A percentile compares a stretch with the other conserved stretches of the same genome.
These are phyloP conservation scores for Drepana falcataria DNA, from an alignment of 2,888 invertebrate genomes.

Conservation along the genomic window DNA sequence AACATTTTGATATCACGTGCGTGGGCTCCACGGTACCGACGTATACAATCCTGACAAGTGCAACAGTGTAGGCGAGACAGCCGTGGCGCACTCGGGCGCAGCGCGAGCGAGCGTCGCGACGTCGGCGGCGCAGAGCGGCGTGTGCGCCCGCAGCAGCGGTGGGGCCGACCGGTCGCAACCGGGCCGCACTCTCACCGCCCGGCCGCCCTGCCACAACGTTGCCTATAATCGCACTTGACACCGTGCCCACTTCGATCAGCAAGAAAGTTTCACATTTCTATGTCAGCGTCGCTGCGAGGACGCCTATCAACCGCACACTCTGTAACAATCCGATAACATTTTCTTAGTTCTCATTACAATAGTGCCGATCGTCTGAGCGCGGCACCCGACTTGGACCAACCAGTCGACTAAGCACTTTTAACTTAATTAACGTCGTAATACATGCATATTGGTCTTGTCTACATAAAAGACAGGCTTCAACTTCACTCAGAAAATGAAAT, in stretches of 20 bases:
- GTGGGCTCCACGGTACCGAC: slow-evolving; percentile 39
- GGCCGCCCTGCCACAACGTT: slow-evolving; percentile 56
- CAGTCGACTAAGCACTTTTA: background rate
- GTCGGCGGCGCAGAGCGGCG: slow-evolving; percentile 69
- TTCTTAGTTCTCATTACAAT: slow-evolving; percentile 7
- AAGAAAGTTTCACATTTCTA: slow-evolving; percentile 76
- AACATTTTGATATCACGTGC: slow-evolving; percentile 45
- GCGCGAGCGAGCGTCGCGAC: slow-evolving; percentile 69
- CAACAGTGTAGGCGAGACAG: slow-evolving; percentile 31
- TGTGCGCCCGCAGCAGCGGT: slow-evolving; percentile 61
- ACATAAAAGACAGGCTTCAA: slow-evolving; percentile 46
- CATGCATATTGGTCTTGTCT: slow-evolving; percentile 7
- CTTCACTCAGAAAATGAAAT: slow-evolving; percentile 21
- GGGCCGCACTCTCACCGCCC: slow-evolving; percentile 73
- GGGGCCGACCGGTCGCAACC: slow-evolving; percentile 77
- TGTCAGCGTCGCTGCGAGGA: slow-evolving; percentile 43
- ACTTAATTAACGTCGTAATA: background rate
- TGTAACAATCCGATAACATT: slow-evolving; percentile 22
- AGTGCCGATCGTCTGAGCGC: background rate
- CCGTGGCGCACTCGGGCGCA: slow-evolving; percentile 54
- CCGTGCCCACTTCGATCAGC: slow-evolving; percentile 62
- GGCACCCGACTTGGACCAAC: background rate
- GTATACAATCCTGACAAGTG: slow-evolving; percentile 36
- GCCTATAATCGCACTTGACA: slow-evolving; percentile 75
- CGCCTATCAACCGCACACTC: slow-evolving; percentile 1